These are phyloP conservation scores for Picathartes gymnocephalus DNA, from an alignment of 2,113 vertebrate species.

Conservation along the genomic window DNA sequence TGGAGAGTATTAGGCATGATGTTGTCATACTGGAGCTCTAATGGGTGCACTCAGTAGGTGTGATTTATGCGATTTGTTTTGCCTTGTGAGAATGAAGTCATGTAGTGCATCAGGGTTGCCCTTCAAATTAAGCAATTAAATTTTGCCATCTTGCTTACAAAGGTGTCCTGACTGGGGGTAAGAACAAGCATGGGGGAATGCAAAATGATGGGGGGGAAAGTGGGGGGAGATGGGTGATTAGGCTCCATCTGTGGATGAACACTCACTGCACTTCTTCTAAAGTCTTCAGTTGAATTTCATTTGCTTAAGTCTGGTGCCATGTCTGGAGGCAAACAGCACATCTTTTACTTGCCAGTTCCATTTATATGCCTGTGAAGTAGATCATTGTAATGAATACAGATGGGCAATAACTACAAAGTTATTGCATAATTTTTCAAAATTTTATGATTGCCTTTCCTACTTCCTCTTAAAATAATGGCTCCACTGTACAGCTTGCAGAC, in stretches of 20 bases:
- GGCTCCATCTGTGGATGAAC: slow-evolving; percentile 14
- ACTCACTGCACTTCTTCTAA: background rate
- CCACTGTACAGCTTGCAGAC: slow-evolving; percentile 65
- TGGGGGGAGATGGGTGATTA: background rate
- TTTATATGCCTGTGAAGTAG: slow-evolving; percentile 74
- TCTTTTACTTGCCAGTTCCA: slow-evolving; percentile 65
- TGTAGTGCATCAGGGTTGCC: background rate
- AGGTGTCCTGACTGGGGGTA: background rate
- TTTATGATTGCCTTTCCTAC: slow-evolving; percentile 78
- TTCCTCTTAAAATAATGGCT: slow-evolving; percentile 75
- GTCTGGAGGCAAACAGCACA: slow-evolving; percentile 45
- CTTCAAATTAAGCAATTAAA: slow-evolving; percentile 19
- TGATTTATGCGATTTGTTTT: background rate
- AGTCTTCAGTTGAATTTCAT: slow-evolving; percentile 50
- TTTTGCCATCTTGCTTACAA: slow-evolving; percentile 15
- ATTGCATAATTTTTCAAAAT: slow-evolving; percentile 80
- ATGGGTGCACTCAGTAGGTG: slow-evolving; percentile 10
- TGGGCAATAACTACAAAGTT: slow-evolving; percentile 77
- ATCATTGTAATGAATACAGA: slow-evolving; percentile 77
- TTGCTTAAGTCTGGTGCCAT: slow-evolving; percentile 5
- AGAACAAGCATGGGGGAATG: background rate
- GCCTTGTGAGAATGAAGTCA: slow-evolving; percentile 19
- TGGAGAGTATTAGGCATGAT: slow-evolving; percentile 43
- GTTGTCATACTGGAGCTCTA: slow-evolving; percentile 27
- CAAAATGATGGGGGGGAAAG: background rate